These are phyloP conservation scores for Crenichthys baileyi DNA, from an alignment of 2,797 vertebrate species.

Conservation along the genomic window DNA sequence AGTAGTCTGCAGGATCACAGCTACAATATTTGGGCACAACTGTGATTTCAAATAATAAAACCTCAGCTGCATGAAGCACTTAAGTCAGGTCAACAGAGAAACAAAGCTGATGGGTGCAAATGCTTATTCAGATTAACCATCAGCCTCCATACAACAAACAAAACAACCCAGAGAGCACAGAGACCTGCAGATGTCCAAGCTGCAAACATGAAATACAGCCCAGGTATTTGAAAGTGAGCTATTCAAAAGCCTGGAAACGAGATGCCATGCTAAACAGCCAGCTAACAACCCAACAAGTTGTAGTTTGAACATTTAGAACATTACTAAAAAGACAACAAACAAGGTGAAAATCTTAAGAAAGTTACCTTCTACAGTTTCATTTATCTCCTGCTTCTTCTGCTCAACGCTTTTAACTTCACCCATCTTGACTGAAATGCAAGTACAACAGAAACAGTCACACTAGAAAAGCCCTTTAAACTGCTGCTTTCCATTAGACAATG, in stretches of 20 bases:
- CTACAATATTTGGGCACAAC: constrained; percentile 52
- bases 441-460: constrained; percentile 8
- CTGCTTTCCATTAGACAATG: neutral
- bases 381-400: constrained; percentile 47
- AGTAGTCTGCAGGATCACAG: constrained; percentile 39
- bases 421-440: constrained; percentile 57
- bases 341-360: neutral
- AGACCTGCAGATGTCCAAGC: constrained; percentile 1
- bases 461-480: neutral
- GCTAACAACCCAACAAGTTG: neutral
- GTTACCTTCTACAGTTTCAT: constrained; percentile 65
- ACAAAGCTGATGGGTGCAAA: neutral
- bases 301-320: neutral
- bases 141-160: neutral
- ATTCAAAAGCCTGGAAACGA: constrained; percentile 4
- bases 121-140: neutral
- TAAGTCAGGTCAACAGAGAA: constrained; percentile 6
- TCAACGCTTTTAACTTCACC: constrained; percentile 37
- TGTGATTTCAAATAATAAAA: constrained; percentile 5
- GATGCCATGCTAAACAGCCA: constrained; percentile 3
- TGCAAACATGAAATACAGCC: constrained; percentile 4
- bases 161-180: neutral
- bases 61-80: neutral
- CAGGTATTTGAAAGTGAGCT: neutral
- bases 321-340: constrained; percentile 6